Evolutionary conservation across 2,797 vertebrate genomes (phyloP).

Genomic region (Miichthys miiuy): DNA sequence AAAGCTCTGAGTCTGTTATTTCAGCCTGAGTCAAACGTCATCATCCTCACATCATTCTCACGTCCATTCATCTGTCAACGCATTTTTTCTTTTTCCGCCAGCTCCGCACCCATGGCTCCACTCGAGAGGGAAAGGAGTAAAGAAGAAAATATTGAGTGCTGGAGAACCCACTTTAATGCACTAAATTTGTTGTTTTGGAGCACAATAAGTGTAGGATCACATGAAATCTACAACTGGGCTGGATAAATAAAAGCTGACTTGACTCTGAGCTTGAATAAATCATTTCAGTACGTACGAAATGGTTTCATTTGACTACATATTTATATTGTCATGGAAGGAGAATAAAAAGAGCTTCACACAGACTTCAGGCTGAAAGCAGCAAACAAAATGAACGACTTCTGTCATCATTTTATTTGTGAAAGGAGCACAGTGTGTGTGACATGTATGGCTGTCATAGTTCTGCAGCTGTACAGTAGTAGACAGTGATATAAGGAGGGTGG

Average conservation of each 20-base stretch:
- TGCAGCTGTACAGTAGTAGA: not conserved
- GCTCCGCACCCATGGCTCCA: conserved; percentile 10
- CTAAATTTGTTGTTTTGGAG: conserved; percentile 1
- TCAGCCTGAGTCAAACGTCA: not conserved
- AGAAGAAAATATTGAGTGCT: not conserved
- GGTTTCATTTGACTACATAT: not conserved
- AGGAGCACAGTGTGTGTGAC: not conserved
- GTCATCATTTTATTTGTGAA: not conserved
- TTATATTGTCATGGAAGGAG: not conserved
- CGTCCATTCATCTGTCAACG: conserved; percentile 9
- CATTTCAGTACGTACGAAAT: not conserved
- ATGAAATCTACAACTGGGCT: not conserved
- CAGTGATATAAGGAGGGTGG: not conserved
- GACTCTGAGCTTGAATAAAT: not conserved
- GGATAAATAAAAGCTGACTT: not conserved
- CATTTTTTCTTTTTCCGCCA: conserved; percentile 9
- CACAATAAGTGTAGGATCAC: not conserved
- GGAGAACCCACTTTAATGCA: conserved; percentile 1
- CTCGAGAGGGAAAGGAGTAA: not conserved
- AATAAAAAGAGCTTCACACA: not conserved
- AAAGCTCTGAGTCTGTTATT: not conserved
- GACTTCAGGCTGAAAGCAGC: not conserved
- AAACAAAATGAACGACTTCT: not conserved
- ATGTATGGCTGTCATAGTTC: not conserved
- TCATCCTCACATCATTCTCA: not conserved